phyloP scores from a whole-genome alignment of 2,113 vertebrate species.

The Theropithecus gelada region DNA sequence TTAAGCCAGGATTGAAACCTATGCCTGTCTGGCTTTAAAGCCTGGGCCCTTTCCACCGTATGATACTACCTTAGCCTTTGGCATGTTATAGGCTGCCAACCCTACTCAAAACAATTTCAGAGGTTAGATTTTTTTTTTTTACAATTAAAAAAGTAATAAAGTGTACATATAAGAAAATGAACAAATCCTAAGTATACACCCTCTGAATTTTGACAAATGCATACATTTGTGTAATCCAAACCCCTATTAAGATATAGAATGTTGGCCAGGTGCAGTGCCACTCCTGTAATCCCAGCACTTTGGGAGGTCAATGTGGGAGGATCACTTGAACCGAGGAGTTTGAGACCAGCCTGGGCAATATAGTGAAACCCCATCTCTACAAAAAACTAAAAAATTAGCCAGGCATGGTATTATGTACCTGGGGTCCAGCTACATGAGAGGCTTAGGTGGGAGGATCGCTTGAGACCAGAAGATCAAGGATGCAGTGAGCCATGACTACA shows the following conservation, averaged over 20 bases:
- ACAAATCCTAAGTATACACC: not conserved
- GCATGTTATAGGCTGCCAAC: not conserved
- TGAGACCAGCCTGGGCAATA: too few species aligned
- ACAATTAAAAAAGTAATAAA: not conserved
- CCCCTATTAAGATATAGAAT: not conserved
- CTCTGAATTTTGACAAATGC: slow-evolving; percentile 10
- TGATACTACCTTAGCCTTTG: not conserved
- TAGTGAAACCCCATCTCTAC: too few species aligned
- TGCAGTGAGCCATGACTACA: too few species aligned
- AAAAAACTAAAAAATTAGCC: too few species aligned
- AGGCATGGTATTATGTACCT: too few species aligned
- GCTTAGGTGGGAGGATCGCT: too few species aligned
- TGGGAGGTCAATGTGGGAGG: too few species aligned
- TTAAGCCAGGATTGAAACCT: not conserved
- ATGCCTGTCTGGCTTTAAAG: not conserved
- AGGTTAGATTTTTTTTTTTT: not conserved
- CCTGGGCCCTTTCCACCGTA: not conserved
- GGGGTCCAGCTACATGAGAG: too few species aligned
- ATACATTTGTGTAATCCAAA: not conserved
- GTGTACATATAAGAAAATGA: not conserved
- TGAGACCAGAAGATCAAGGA: too few species aligned
- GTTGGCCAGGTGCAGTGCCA: not conserved
- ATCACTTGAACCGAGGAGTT: too few species aligned
- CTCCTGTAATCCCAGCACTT: too few species aligned
- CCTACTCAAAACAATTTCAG: not conserved